Evolutionary conservation across 2,888 invertebrate species (phyloP), one percentile per base, ranked within the genome.

Genomic region (Suillia variegata): DNA sequence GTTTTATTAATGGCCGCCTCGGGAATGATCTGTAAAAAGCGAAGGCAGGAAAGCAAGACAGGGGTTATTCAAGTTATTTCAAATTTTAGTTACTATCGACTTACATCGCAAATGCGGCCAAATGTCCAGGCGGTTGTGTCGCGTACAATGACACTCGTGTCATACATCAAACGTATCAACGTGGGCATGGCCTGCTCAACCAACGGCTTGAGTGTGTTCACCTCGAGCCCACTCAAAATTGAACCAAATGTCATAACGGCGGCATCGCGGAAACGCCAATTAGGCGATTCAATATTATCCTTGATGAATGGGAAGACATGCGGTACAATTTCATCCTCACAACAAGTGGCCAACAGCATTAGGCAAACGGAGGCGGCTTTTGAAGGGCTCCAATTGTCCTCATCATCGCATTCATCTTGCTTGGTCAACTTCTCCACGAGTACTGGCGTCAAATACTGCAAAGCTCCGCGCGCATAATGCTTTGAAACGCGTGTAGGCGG

Each of bases 61-160:
- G n/a, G n/a, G n/a, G n/a, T n/a, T n/a, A n/a, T n/a, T n/a, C n/a
- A n/a, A n/a, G n/a, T n/a, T n/a, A n/a, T n/a, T 24, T 54, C 21
- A 45, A 45, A 38, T 18, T 4, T n/a, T n/a, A n/a, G n/a, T n/a
- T n/a, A n/a, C n/a, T n/a, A n/a, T 42, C 13, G 12, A 74, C 76
- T 71, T 60, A 82, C 91, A 82, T 99, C 99, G 83, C 98, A 99
- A 65, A 99, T 95, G 63, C 98, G 87, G 8, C 98, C 98, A 70
- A 99, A 93, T 0, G 97, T 96, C 99, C 99, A 99, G 0, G 98
- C 98, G 0, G 96, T 93, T 0, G 98, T 98, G 79, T 99, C 98
- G 64, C 97, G 86, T 0, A 99, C 98, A 59, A 92, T 93, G 1
- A 98, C 96, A 80, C 94, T 94, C 2, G 85, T 84, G 80, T 99